Evolutionary conservation across 2,888 invertebrate species (phyloP).

Genomic region (Tetanocera ferruginea): DNA sequence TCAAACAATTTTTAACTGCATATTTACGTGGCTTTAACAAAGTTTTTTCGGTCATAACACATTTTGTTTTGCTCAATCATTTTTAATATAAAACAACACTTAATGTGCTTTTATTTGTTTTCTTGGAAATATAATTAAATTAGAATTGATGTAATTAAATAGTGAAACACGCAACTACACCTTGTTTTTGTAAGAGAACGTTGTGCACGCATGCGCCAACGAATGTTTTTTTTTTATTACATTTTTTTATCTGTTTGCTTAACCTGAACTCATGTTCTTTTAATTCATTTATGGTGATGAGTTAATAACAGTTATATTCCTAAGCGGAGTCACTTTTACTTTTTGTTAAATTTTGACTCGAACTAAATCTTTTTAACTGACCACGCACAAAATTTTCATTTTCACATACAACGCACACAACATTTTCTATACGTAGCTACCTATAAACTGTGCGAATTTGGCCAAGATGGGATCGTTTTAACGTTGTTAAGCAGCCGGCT

Average conservation of each 20-base stretch:
- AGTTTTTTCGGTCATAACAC: too few relatives aligned
- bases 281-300: constrained; percentile 1
- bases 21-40: too few relatives aligned
- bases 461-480: constrained; percentile 31
- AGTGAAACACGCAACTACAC: not conserved
- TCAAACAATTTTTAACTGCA: too few relatives aligned
- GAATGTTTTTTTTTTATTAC: not conserved
- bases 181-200: too few relatives aligned
- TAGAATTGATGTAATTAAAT: not conserved
- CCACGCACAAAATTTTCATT: constrained; percentile 33
- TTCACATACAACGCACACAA: constrained; percentile 31
- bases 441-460: constrained; percentile 34
- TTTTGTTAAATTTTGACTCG: not conserved
- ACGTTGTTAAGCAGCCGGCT: constrained; percentile 36
- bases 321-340: not conserved
- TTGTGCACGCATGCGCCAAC: too few relatives aligned
- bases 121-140: too few relatives aligned
- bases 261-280: not conserved
- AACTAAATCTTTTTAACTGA: constrained; percentile 15
- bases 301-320: too few relatives aligned
- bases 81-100: too few relatives aligned
- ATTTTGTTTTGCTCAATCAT: too few relatives aligned
- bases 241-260: not conserved
- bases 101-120: too few relatives aligned
- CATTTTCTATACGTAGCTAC: constrained; percentile 40